Evolutionary conservation across 2,888 invertebrate genomes (phyloP).

Genomic region (Priocnemis perturbator): DNA sequence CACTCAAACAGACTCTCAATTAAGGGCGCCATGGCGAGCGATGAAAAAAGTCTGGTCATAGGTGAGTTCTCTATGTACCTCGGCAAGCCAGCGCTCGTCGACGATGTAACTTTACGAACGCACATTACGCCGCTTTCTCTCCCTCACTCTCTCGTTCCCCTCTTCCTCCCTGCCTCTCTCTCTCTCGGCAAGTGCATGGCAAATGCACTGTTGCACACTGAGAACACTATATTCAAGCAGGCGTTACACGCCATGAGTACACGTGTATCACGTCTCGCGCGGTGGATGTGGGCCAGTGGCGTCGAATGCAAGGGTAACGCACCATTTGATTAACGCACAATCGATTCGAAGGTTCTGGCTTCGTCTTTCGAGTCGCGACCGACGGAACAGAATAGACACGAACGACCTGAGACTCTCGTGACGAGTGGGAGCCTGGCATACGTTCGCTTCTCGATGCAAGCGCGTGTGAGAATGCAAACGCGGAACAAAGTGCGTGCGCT

Average conservation of each 20-base stretch:
- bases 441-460: no score
- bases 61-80: no score
- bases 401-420: no score
- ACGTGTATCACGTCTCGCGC: conserved; percentile 55
- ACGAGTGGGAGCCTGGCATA: no score
- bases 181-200: conserved; percentile 37
- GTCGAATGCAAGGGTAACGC: conserved; percentile 47
- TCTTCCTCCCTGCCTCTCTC: not conserved
- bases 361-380: not conserved
- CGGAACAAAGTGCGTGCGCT: not conserved
- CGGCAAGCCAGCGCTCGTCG: no score
- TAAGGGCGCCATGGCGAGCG: no score
- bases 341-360: conserved; percentile 24
- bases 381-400: no score
- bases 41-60: no score
- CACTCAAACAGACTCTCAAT: no score
- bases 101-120: conserved; percentile 51
- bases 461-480: no score
- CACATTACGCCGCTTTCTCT: conserved; percentile 42
- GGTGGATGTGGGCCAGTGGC: conserved; percentile 56
- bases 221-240: conserved; percentile 56
- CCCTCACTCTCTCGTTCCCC: no score
- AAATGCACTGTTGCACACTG: conserved; percentile 48
- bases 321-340: conserved; percentile 50
- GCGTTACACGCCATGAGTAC: conserved; percentile 59